A percentile compares a stretch with the other conserved stretches of the same genome.
phyloP scores from a whole-genome alignment of 2,888 invertebrate species.

The Drosophila suboccidentalis region DNA sequence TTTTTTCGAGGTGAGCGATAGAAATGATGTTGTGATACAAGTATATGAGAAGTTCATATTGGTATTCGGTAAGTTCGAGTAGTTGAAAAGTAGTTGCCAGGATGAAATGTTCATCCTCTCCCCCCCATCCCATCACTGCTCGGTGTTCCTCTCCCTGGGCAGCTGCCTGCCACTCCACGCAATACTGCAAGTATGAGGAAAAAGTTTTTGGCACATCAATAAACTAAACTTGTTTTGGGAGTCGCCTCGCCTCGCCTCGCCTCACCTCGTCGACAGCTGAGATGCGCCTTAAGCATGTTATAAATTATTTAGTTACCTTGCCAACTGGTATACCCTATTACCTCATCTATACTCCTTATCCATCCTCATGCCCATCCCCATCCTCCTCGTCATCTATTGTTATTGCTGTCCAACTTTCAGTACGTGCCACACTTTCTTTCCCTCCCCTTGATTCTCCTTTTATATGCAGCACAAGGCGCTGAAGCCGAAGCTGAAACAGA shows the following conservation, averaged over 20 bases:
- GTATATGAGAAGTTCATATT: slow-evolving; percentile 18
- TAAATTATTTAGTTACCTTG: slow-evolving; percentile 58
- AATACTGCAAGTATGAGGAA: slow-evolving; percentile 33
- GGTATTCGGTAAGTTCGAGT: slow-evolving; percentile 21
- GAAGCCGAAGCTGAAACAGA: not conserved
- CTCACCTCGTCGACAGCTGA: slow-evolving; percentile 42
- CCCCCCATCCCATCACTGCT: not conserved
- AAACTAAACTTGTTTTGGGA: slow-evolving; percentile 44
- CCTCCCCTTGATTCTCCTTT: slow-evolving; percentile 44
- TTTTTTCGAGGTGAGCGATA: slow-evolving; percentile 28
- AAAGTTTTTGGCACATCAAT: slow-evolving; percentile 60
- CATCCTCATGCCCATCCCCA: not conserved
- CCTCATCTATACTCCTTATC: not conserved
- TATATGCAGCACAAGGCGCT: slow-evolving; percentile 51
- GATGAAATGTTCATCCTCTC: not conserved
- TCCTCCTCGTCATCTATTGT: slow-evolving; percentile 1
- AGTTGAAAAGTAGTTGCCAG: slow-evolving; percentile 41
- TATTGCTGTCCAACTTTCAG: slow-evolving; percentile 32
- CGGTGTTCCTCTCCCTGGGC: not conserved
- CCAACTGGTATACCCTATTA: slow-evolving; percentile 9
- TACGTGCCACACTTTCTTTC: slow-evolving; percentile 42
- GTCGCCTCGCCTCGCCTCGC: not conserved
- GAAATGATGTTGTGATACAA: slow-evolving; percentile 22
- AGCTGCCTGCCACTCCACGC: not conserved
- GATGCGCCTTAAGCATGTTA: slow-evolving; percentile 58